Evolutionary conservation across 2,797 vertebrate species (phyloP).

Genomic region (Arremon brunneinucha): DNA sequence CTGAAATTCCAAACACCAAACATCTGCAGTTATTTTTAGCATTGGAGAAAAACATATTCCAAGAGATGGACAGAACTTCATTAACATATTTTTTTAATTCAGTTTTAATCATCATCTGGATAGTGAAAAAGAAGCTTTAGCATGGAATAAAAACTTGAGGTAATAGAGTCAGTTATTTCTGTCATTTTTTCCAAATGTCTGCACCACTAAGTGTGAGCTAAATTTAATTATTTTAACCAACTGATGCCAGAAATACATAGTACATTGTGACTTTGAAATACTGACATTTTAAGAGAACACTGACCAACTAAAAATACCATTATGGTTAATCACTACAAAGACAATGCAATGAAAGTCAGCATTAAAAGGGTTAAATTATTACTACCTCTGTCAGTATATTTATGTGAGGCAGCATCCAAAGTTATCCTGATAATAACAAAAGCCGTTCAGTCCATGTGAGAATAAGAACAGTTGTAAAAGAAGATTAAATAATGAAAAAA

Average conservation of each 20-base stretch:
- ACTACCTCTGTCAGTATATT: not conserved
- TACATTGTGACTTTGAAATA: not conserved
- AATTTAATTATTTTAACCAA: not conserved
- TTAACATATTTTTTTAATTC: not conserved
- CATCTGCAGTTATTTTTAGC: conserved; percentile 3
- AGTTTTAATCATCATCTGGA: not conserved
- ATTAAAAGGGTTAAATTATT: not conserved
- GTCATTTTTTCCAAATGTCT: not conserved
- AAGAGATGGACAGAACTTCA: not conserved
- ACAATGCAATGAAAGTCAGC: not conserved
- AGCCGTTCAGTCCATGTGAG: not conserved
- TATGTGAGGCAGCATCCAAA: not conserved
- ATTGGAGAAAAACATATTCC: not conserved
- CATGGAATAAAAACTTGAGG: not conserved
- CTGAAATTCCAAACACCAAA: not conserved
- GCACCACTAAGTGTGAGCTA: not conserved
- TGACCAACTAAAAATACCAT: not conserved
- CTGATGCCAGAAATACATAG: not conserved
- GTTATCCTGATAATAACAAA: not conserved
- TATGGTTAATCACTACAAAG: not conserved
- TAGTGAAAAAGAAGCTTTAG: not conserved
- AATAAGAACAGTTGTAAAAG: not conserved
- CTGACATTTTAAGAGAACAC: not conserved
- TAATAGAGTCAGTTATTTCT: not conserved
- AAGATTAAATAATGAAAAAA: not conserved